These are phyloP conservation scores for Leptatherina wallacei DNA, from an alignment of 2,797 vertebrate genomes.

Conservation along the genomic window DNA sequence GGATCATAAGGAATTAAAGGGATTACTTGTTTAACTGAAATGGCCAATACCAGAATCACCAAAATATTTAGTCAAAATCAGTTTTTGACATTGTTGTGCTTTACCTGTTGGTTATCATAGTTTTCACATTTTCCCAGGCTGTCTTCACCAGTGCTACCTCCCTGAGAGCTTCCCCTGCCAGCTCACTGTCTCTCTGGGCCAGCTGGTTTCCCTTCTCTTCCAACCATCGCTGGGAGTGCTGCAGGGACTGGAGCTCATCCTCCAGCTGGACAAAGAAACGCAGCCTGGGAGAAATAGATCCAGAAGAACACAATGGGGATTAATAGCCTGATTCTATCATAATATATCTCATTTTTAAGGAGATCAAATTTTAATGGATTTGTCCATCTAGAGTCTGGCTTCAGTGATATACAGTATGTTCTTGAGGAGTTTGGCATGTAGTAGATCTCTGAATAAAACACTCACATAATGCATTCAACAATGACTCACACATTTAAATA, in stretches of 20 bases:
- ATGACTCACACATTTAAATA: background rate
- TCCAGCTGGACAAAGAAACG: slow-evolving; percentile 92
- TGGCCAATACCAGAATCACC: background rate
- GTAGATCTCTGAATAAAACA: slow-evolving; percentile 11
- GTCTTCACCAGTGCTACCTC: slow-evolving; percentile 86
- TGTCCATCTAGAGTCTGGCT: slow-evolving; percentile 28
- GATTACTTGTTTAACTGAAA: background rate
- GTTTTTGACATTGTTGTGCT: slow-evolving; percentile 17
- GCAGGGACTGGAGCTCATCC: slow-evolving; percentile 91
- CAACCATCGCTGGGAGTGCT: slow-evolving; percentile 92
- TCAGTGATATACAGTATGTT: slow-evolving; percentile 12
- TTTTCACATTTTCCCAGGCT: slow-evolving; percentile 88
- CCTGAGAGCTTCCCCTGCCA: slow-evolving; percentile 85
- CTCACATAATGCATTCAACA: slow-evolving; percentile 3
- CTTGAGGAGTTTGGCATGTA: background rate
- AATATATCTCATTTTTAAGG: slow-evolving; percentile 38
- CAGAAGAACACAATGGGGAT: slow-evolving; percentile 62
- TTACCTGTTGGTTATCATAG: slow-evolving; percentile 89
- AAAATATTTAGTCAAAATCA: slow-evolving; percentile 6
- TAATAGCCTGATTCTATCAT: slow-evolving; percentile 44
- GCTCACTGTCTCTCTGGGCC: slow-evolving; percentile 87
- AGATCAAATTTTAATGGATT: slow-evolving; percentile 34
- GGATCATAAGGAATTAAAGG: background rate
- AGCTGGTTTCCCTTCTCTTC: slow-evolving; percentile 93
- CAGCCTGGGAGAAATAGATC: slow-evolving; percentile 81